A percentile compares a stretch with the other conserved stretches of the same genome.
Conservation (phyloP, 2,888 invertebrate species). For the Xestia xanthographa region DNA sequence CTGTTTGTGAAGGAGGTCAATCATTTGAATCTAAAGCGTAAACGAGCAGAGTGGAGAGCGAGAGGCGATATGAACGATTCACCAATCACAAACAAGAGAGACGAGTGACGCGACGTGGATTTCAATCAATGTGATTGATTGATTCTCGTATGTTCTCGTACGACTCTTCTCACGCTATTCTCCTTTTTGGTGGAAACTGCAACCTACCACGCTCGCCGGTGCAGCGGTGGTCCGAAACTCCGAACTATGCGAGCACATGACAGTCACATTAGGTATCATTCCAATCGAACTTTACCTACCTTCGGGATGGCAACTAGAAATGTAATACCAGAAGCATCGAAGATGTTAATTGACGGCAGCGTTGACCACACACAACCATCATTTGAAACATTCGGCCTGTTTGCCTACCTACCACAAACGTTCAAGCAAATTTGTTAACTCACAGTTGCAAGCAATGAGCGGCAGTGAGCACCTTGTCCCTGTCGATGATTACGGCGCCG, state of each 20-base stretch:
- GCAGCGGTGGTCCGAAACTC: not conserved
- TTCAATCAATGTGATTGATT: not conserved
- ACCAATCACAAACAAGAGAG: not conserved
- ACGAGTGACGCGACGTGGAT: not conserved
- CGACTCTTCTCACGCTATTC: not conserved
- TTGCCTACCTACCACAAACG: not conserved
- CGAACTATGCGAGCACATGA: too few relatives aligned
- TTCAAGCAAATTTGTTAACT: slow-evolving; percentile 67
- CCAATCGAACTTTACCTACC: too few relatives aligned
- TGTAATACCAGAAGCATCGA: too few relatives aligned
- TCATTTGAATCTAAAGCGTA: not conserved
- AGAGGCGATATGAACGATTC: not conserved
- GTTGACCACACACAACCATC: too few relatives aligned
- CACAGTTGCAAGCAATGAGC: slow-evolving; percentile 87
- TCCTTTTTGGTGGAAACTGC: not conserved
- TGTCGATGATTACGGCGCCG: slow-evolving; percentile 80
- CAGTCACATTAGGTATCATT: too few relatives aligned
- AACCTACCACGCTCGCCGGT: too few relatives aligned
- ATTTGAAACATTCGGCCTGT: not conserved
- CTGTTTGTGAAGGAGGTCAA: not conserved
- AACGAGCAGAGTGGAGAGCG: not conserved
- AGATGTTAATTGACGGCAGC: too few relatives aligned
- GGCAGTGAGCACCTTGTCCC: slow-evolving; percentile 81
- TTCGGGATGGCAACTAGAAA: too few relatives aligned
- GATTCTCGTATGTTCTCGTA: not conserved